phyloP scores from a whole-genome alignment of 1,140 invertebrate genomes.

The Pristionchus pacificus region DNA sequence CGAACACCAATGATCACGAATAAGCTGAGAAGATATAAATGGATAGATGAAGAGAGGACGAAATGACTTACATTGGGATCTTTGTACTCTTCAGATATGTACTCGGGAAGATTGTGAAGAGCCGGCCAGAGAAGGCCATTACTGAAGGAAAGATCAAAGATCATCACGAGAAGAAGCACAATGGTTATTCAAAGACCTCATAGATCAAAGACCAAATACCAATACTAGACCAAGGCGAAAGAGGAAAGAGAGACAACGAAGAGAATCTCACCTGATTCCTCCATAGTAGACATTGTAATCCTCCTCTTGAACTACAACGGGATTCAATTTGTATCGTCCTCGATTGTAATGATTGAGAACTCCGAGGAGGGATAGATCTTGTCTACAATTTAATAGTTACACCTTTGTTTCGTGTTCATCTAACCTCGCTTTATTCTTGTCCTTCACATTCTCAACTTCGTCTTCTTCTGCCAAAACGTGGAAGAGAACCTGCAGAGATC shows the following conservation, averaged over 20 bases:
- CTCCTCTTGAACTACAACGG: conserved; percentile 53
- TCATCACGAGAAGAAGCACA: too few relatives aligned
- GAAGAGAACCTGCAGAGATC: conserved; percentile 34
- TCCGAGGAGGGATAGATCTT: conserved; percentile 56
- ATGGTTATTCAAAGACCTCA: too few relatives aligned
- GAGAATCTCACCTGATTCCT: conserved; percentile 42
- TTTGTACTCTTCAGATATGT: conserved; percentile 55
- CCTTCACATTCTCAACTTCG: conserved; percentile 40
- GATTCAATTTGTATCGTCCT: conserved; percentile 55
- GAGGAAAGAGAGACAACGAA: too few relatives aligned
- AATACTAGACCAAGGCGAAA: too few relatives aligned
- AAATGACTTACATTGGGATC: conserved; percentile 38
- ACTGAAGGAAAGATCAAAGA: conserved; percentile 2
- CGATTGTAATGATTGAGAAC: conserved; percentile 56
- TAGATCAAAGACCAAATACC: too few relatives aligned
- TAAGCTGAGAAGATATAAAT: conserved; percentile 21
- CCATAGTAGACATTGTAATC: conserved; percentile 56
- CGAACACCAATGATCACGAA: conserved; percentile 53
- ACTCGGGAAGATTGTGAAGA: conserved; percentile 56
- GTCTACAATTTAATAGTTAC: too few relatives aligned
- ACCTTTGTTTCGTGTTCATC: too few relatives aligned
- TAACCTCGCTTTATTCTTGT: conserved; percentile 30
- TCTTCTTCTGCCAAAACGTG: conserved; percentile 55
- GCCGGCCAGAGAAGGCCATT: conserved; percentile 56
- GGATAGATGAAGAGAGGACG: background rate